phyloP scores from a whole-genome alignment of 2,888 invertebrate genomes.

The Leucophenga montana region DNA sequence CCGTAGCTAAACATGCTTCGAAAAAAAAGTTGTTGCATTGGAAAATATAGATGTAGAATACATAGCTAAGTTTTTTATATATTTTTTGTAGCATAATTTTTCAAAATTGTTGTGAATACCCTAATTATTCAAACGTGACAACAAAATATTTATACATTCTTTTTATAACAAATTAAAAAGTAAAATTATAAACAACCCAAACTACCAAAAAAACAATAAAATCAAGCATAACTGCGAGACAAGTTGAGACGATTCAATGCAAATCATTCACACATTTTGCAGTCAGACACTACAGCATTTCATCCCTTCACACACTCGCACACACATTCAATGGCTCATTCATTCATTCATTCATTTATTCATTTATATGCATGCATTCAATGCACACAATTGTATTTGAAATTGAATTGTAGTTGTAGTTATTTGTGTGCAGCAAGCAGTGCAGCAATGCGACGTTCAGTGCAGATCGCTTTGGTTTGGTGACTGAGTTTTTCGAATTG shows the following conservation, averaged over 20 bases:
- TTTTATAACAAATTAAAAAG: conserved; percentile 23
- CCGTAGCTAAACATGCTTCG: too few species aligned
- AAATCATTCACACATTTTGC: conserved; percentile 34
- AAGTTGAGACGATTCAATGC: conserved; percentile 11
- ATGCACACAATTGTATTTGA: conserved; percentile 66
- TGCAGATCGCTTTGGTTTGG: conserved; percentile 4
- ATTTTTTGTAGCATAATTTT: too few species aligned
- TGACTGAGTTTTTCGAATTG: too few species aligned
- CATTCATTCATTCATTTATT: conserved; percentile 66
- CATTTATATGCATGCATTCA: conserved; percentile 61
- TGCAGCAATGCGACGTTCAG: conserved; percentile 13
- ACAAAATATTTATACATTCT: too few species aligned
- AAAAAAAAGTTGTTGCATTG: too few species aligned
- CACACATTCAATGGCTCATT: neutral
- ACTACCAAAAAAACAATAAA: conserved; percentile 23
- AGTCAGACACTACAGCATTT: neutral
- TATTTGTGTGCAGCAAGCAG: too few species aligned
- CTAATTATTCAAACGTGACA: too few species aligned
- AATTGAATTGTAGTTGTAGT: conserved; percentile 45
- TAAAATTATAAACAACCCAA: conserved; percentile 36
- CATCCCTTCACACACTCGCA: neutral
- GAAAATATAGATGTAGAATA: too few species aligned
- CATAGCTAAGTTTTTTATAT: too few species aligned
- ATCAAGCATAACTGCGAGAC: conserved; percentile 16
- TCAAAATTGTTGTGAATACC: too few species aligned